phyloP scores from a whole-genome alignment of 1,140 invertebrate genomes.

The Hypsibius dujardini region DNA sequence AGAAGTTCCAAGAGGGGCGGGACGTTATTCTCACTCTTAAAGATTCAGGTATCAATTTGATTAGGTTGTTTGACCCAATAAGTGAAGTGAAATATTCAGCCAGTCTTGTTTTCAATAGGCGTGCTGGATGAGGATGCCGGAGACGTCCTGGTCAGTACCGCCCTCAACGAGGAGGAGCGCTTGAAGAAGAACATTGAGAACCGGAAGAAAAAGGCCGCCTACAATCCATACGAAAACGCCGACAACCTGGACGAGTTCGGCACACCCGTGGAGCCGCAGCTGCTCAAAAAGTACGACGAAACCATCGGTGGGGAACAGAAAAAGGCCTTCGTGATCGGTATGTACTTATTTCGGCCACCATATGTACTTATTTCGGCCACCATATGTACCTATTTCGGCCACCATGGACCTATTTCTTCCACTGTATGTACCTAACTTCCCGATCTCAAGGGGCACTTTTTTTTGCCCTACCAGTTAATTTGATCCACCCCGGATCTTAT shows the following conservation, averaged over 20 bases:
- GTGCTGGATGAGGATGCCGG: slow-evolving; percentile 59
- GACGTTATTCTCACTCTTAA: slow-evolving; percentile 77
- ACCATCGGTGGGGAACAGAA: slow-evolving; percentile 64
- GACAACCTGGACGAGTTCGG: slow-evolving; percentile 53
- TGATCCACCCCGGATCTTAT: too few species aligned
- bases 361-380: too few species aligned
- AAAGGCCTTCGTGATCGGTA: slow-evolving; percentile 60
- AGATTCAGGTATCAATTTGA: slow-evolving; percentile 39
- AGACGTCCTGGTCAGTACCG: slow-evolving; percentile 87
- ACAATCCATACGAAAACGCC: slow-evolving; percentile 67
- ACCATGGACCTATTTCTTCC: too few species aligned
- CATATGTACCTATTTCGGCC: too few species aligned
- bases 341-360: not conserved
- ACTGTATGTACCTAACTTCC: too few species aligned
- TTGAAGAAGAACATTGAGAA: slow-evolving; percentile 71
- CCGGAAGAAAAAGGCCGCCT: slow-evolving; percentile 59
- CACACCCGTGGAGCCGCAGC: slow-evolving; percentile 37
- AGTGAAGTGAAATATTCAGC: slow-evolving; percentile 8
- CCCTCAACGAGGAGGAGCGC: slow-evolving; percentile 76
- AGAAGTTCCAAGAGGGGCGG: slow-evolving; percentile 59
- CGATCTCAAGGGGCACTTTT: too few species aligned
- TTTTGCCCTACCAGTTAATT: too few species aligned
- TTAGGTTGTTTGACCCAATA: slow-evolving; percentile 14
- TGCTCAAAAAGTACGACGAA: slow-evolving; percentile 86
- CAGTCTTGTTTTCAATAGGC: slow-evolving; percentile 25